phyloP scores from a whole-genome alignment of 2,797 vertebrate genomes.

The Anguilla megastoma region DNA sequence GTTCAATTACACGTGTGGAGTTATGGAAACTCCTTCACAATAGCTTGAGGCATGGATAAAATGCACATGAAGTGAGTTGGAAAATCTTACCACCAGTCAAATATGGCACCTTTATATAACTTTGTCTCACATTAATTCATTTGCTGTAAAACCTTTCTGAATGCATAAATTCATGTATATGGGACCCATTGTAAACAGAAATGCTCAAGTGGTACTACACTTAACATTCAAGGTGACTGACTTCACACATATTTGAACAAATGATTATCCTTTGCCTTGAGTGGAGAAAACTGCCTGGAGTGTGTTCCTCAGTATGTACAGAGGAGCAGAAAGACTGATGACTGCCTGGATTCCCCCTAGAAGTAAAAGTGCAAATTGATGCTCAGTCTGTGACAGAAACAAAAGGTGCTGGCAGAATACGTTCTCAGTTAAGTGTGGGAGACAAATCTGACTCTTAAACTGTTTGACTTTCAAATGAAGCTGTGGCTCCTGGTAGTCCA shows the following conservation, averaged over 20 bases:
- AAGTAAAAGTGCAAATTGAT: constrained; percentile 18
- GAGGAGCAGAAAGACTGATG: background rate
- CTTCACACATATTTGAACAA: background rate
- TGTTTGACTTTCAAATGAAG: constrained; percentile 14
- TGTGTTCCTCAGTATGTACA: background rate
- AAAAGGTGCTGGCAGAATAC: background rate
- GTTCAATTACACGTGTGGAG: background rate
- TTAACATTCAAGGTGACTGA: constrained; percentile 5
- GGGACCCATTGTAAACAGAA: background rate
- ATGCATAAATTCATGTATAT: background rate
- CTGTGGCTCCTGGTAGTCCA: background rate
- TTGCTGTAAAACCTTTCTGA: background rate
- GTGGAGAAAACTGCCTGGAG: background rate
- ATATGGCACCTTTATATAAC: constrained; percentile 1
- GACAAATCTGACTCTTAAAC: background rate
- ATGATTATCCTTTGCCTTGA: background rate
- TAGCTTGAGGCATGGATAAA: background rate
- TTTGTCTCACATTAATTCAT: background rate
- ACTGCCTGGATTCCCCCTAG: background rate
- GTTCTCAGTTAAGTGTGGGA: background rate
- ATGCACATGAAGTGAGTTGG: background rate
- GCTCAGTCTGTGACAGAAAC: background rate
- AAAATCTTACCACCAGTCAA: background rate
- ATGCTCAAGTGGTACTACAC: background rate
- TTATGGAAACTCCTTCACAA: background rate